Percentiles rank a stretch among this genome's conserved stretches.
phyloP scores from a whole-genome alignment of 1,140 invertebrate genomes.

The Drosophila sp. region DNA sequence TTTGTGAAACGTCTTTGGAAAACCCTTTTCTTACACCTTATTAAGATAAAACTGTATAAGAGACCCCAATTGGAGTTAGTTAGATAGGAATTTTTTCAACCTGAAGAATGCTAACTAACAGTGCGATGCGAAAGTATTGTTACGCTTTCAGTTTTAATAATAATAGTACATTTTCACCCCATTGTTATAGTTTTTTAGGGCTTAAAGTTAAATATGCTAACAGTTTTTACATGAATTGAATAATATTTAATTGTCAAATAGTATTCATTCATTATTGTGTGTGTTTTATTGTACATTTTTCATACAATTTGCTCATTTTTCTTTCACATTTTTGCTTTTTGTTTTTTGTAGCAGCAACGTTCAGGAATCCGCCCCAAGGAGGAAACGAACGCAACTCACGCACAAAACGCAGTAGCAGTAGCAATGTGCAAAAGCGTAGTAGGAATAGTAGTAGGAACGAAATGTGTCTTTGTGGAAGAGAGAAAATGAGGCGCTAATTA shows the following conservation, averaged over 20 bases:
- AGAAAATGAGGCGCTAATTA: constrained; percentile 53
- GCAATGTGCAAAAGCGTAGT: constrained; percentile 58
- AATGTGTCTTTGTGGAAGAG: constrained; percentile 4
- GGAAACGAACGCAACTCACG: constrained; percentile 23
- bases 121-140: not conserved
- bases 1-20: too few species aligned
- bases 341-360: constrained; percentile 45
- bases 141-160: constrained; percentile 1
- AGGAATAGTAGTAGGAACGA: constrained; percentile 40
- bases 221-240: not conserved
- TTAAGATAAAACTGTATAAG: too few species aligned
- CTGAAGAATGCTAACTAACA: not conserved
- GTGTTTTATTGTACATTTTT: not conserved
- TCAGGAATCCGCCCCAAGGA: constrained; percentile 57
- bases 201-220: not conserved
- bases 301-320: not conserved
- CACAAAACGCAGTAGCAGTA: constrained; percentile 43
- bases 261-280: not conserved
- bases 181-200: not conserved
- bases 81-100: too few species aligned
- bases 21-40: too few species aligned
- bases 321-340: constrained; percentile 25
- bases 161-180: not conserved
- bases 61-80: too few species aligned
- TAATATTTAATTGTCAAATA: not conserved